These are phyloP conservation scores for Aphelenchoides fujianensis DNA, from an alignment of 1,140 invertebrate genomes.

Conservation along the genomic window DNA sequence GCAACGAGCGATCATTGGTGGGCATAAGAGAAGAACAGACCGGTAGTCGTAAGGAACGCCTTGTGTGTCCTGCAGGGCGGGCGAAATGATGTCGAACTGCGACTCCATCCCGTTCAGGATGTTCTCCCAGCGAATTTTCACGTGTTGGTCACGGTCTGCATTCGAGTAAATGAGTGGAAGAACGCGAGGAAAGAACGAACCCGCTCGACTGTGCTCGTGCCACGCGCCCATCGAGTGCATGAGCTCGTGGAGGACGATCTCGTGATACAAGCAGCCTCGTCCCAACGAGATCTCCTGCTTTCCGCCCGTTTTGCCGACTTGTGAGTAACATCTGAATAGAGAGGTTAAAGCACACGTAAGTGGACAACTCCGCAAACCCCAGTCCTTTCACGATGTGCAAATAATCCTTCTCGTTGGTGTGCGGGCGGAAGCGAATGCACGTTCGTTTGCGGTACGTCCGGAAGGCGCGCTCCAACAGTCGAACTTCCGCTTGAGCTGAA, in stretches of 20 bases:
- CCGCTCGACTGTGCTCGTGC: conserved; percentile 59
- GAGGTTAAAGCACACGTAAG: conserved; percentile 1
- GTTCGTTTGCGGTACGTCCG: conserved; percentile 52
- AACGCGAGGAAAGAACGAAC: conserved; percentile 30
- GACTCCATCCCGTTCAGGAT: conserved; percentile 61
- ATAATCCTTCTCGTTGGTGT: conserved; percentile 48
- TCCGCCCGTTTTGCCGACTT: conserved; percentile 60
- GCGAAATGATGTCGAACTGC: conserved; percentile 61
- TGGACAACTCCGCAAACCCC: conserved; percentile 40
- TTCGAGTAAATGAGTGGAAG: conserved; percentile 17
- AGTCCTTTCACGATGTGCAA: conserved; percentile 57
- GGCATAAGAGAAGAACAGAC: neutral
- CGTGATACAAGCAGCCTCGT: conserved; percentile 60
- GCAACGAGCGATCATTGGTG: neutral
- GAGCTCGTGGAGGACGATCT: conserved; percentile 60
- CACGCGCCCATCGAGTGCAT: conserved; percentile 58
- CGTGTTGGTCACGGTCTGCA: conserved; percentile 56
- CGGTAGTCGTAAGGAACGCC: conserved; percentile 58
- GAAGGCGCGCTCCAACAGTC: conserved; percentile 54
- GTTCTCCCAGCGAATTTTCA: conserved; percentile 61
- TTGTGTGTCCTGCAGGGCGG: conserved; percentile 58
- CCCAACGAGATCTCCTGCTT: conserved; percentile 61
- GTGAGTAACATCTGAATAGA: conserved; percentile 59
- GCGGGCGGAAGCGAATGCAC: conserved; percentile 53
- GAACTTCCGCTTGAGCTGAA: conserved; percentile 51